A percentile compares a stretch with the other conserved stretches of the same genome.
Conservation (phyloP, 2,888 invertebrate genomes). For the Eugnorisma glareosa region DNA sequence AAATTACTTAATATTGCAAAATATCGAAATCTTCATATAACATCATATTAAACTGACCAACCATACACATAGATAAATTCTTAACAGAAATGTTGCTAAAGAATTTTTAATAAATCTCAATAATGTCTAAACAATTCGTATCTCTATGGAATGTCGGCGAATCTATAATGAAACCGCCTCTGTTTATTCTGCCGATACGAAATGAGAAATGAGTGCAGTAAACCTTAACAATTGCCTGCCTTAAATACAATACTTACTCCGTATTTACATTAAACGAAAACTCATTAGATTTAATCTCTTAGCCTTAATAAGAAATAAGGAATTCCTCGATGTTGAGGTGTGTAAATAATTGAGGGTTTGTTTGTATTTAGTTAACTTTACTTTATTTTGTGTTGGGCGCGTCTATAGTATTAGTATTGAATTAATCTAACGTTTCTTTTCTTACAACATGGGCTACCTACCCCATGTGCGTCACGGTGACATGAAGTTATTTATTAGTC, state of each 20-base stretch:
- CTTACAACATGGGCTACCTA: neutral
- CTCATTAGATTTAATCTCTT: conserved; percentile 57
- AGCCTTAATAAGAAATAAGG: conserved; percentile 35
- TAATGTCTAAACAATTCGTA: conserved; percentile 69
- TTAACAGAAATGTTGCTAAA: conserved; percentile 46
- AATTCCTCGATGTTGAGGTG: conserved; percentile 32
- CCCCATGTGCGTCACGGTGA: neutral
- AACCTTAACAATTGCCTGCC: conserved; percentile 79
- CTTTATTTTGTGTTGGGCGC: neutral
- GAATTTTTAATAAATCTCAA: conserved; percentile 61
- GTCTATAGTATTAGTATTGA: neutral
- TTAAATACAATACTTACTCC: conserved; percentile 58
- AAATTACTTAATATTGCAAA: neutral
- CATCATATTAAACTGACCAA: conserved; percentile 18
- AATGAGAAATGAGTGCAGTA: conserved; percentile 88
- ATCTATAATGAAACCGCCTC: conserved; percentile 86
- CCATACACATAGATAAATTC: conserved; percentile 40
- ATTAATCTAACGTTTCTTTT: neutral
- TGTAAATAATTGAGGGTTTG: conserved; percentile 32
- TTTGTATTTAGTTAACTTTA: conserved; percentile 21
- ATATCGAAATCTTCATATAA: conserved; percentile 14
- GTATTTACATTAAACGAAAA: conserved; percentile 64
- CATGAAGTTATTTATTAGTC: neutral
- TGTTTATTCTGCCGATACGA: conserved; percentile 87
- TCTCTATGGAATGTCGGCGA: conserved; percentile 79